Base-by-base conservation (phyloP, 37 sponge, comb jelly and placozoan species). In the Diacarnus erythraeanus region DNA sequence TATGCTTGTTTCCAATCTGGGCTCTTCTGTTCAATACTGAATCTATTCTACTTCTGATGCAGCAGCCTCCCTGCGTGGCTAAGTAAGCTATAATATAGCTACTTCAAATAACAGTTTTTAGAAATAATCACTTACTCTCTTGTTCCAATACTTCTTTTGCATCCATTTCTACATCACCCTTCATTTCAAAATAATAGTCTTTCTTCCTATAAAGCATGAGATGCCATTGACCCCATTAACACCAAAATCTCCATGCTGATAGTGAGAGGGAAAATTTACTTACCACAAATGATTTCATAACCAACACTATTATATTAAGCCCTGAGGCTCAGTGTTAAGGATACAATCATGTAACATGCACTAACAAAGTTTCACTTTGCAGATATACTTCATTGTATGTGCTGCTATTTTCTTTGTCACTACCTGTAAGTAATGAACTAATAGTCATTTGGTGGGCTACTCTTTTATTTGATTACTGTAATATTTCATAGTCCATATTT, bases 31-130 rank as follows among this genome's bases (percentile, higher is more conserved):
- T 90, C 21, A 90, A 85, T 61, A 72, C 86, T 20, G 91, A 90
- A 59, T 85, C 86, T 47, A 15, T 90, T 18, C 69, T 90, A 5
- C 77, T 85, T 37, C 36, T 81, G 0, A 37, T 85, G 1, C 86
- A 85, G 2, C 91, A 90, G 57, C 60, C 82, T 12, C 86, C 82
- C 2, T 90, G 91, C 81, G 91, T 85, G 17, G 79, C 86, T 1
- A 64, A 36, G 83, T 84, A 43, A 23, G 64, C 43, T n/a, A n/a
- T n/a, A n/a, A n/a, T n/a, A n/a, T n/a, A n/a, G n/a, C n/a, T n/a
- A n/a, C n/a, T n/a, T n/a, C n/a, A n/a, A n/a, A n/a, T n/a, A n/a
- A n/a, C n/a, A n/a, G n/a, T n/a, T n/a, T n/a, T n/a, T n/a, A n/a
- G n/a, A n/a, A n/a, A 22, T 41, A 38, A 35, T 9, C 9, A n/a